Evolutionary conservation across 2,797 vertebrate genomes (phyloP), one percentile per base, ranked within the genome.

Genomic region (Myotis findleyi): DNA sequence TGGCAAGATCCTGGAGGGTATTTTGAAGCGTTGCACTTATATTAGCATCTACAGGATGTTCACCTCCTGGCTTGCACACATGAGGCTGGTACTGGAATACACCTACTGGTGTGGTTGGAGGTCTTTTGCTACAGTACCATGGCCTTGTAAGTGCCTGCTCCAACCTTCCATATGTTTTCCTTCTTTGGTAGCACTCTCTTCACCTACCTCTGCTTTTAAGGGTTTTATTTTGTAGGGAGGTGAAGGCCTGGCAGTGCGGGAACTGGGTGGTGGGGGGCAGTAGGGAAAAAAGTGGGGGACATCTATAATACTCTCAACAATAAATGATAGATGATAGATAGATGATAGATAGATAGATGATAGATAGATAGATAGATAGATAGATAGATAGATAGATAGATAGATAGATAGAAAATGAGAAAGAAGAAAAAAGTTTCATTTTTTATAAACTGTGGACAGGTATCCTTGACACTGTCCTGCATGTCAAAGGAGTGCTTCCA

Each of bases 41-140:
- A 98, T 99, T 3, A 79, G 99, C 88, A 99, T 99, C 88, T 99
- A 99, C 7, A 98, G 98, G 0, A 81, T 99, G 95, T 99, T 99
- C 82, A 99, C 99, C 97, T 99, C 99, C 90, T 99, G 99, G 99
- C 97, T 99, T 97, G 98, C 99, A 6, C 99, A 99, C 2, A 98
- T 99, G 2, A 98, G 98, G 77, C 98, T 97, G 4, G 98, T 98
- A 2, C 96, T 98, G 0, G 98, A 98, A 10, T 98, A 98, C 1
- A 99, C 97, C n/a, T 99, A 82, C 93, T 98, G 3, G 96, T 99
- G 86, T 99, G 99, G 99, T 97, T 99, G 96, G 98, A 98, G 93
- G 99, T 99, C 3, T 99, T 99, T 87, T 99, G 98, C 88, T 99
- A 99, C 93, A 98, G 98, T 4, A 87, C 98, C 33, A 99, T 99